Conservation (phyloP, 2,113 vertebrate genomes). For the Rattus rattus region DNA sequence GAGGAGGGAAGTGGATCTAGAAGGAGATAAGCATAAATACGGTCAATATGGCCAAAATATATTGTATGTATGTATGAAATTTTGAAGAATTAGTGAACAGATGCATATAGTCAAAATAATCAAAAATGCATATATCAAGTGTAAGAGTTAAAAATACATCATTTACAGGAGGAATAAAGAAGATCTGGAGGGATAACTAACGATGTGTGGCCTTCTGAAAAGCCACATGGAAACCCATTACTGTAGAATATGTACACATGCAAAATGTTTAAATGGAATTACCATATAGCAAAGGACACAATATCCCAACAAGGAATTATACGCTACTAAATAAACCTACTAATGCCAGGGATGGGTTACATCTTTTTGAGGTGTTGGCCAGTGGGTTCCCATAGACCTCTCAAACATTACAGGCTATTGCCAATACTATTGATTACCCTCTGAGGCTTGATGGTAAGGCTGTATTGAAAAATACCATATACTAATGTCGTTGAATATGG, state of each 20-base stretch:
- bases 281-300: neutral
- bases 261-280: neutral
- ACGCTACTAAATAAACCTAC: neutral
- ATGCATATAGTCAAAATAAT: neutral
- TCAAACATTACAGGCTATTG: neutral
- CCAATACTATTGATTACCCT: neutral
- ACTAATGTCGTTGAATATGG: neutral
- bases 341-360: neutral
- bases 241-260: neutral
- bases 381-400: neutral
- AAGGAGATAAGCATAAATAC: neutral
- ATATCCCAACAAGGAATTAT: neutral
- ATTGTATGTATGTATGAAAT: neutral
- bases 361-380: neutral
- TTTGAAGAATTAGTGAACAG: neutral
- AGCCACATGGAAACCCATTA: neutral
- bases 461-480: neutral
- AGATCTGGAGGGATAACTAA: neutral
- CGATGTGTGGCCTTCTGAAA: neutral
- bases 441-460: neutral
- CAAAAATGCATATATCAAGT: neutral
- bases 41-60: neutral
- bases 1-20: neutral
- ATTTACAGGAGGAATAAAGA: neutral
- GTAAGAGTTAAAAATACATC: neutral